phyloP scores from a whole-genome alignment of 2,797 vertebrate genomes.

The Pampus argenteus region DNA sequence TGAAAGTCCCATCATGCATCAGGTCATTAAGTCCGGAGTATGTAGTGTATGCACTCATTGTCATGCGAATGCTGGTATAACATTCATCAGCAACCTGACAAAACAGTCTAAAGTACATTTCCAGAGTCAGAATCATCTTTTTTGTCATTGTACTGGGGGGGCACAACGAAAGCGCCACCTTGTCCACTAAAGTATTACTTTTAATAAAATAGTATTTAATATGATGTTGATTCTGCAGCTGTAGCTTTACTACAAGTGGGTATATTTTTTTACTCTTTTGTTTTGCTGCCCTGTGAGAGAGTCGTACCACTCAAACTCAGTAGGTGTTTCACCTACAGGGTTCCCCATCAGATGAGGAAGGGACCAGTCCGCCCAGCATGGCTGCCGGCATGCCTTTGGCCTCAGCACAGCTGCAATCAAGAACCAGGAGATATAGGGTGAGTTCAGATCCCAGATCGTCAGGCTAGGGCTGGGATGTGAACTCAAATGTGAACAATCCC shows the following conservation, averaged over 20 bases:
- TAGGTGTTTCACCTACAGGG: conserved; percentile 80
- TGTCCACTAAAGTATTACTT: conserved; percentile 10
- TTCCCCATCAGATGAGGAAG: conserved; percentile 73
- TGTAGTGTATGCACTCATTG: conserved; percentile 22
- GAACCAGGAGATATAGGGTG: conserved; percentile 73
- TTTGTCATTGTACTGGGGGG: too few species aligned
- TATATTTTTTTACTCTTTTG: conserved; percentile 52
- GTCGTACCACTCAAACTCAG: conserved; percentile 70
- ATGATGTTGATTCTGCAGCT: conserved; percentile 14
- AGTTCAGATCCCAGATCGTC: conserved; percentile 81
- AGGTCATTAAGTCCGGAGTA: conserved; percentile 17
- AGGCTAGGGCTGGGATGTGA: conserved; percentile 78
- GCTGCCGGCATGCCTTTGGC: conserved; percentile 59
- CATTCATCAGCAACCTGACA: conserved; percentile 45
- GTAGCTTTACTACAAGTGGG: conserved; percentile 8
- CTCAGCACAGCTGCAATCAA: conserved; percentile 77
- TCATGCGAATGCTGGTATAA: conserved; percentile 40
- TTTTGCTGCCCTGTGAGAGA: conserved; percentile 61
- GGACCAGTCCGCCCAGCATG: conserved; percentile 60
- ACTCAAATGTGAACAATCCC: conserved; percentile 74
- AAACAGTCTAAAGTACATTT: conserved; percentile 24
- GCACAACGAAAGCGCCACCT: conserved; percentile 20
- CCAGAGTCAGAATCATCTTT: too few species aligned
- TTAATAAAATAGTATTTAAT: conserved; percentile 2
- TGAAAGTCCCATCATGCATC: conserved; percentile 31